These are phyloP conservation scores for Periparus ater DNA, from an alignment of 2,797 vertebrate genomes.

Conservation along the genomic window DNA sequence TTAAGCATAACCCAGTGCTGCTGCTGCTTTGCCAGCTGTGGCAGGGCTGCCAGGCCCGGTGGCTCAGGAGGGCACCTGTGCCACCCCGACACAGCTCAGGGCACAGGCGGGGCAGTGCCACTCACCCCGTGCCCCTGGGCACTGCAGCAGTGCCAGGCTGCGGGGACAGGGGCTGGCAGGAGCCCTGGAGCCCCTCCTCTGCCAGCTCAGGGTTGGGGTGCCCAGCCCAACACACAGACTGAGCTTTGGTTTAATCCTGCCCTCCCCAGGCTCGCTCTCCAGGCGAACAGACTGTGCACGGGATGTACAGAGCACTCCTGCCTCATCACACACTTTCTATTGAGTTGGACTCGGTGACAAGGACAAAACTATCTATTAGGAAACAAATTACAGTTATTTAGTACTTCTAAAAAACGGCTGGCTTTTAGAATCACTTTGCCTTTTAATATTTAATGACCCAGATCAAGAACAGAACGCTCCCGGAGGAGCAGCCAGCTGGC, in stretches of 20 bases:
- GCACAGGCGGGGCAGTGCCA: neutral
- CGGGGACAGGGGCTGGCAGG: neutral
- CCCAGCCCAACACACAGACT: neutral
- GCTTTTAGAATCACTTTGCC: constrained; percentile 59
- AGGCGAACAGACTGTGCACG: neutral
- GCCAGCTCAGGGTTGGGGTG: no score
- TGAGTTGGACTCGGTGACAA: constrained; percentile 26
- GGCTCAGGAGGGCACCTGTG: neutral
- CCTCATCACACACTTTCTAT: neutral
- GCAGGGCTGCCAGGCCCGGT: neutral
- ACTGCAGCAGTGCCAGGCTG: neutral
- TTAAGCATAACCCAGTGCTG: neutral
- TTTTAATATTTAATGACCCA: constrained; percentile 70
- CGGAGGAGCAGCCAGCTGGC: constrained; percentile 32
- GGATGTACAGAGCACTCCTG: neutral
- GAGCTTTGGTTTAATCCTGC: neutral
- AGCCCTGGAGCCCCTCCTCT: neutral
- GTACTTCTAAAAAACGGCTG: neutral
- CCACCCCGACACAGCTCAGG: rapidly evolving
- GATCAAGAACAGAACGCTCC: constrained; percentile 54
- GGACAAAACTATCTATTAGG: constrained; percentile 62
- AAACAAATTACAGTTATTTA: constrained; percentile 69
- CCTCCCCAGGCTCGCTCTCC: neutral
- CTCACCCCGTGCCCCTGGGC: neutral
- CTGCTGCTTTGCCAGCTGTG: neutral